Percentiles rank a stretch among this genome's conserved stretches.
Evolutionary conservation across 2,888 invertebrate genomes (phyloP).

Genomic region (Neria commutata): DNA sequence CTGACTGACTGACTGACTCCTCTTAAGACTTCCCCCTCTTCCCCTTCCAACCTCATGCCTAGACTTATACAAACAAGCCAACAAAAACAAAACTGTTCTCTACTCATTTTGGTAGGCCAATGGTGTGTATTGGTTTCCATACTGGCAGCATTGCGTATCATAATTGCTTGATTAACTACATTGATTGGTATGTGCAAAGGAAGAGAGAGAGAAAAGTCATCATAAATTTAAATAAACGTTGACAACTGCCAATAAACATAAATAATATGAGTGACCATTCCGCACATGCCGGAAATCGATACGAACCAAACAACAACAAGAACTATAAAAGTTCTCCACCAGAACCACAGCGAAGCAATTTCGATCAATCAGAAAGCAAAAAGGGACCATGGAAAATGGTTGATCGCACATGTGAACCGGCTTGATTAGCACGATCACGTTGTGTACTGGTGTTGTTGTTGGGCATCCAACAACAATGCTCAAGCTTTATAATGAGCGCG

Average conservation of each 20-base stretch:
- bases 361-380: background rate
- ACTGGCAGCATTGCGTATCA: too few species aligned
- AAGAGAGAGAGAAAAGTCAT: constrained; percentile 41
- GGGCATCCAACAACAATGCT: background rate
- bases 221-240: constrained; percentile 55
- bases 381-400: background rate
- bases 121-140: too few species aligned
- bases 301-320: background rate
- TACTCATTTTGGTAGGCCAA: too few species aligned
- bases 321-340: background rate
- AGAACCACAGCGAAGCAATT: background rate
- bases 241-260: constrained; percentile 54
- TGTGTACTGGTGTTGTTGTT: background rate
- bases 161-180: background rate
- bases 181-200: background rate
- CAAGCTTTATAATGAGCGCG: background rate
- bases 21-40: too few species aligned
- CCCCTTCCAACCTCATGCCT: too few species aligned
- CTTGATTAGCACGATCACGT: constrained; percentile 4
- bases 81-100: too few species aligned
- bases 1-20: too few species aligned
- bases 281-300: constrained; percentile 2
- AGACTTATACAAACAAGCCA: too few species aligned
- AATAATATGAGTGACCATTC: constrained; percentile 39
- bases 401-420: background rate